Conservation (phyloP, 1,140 invertebrate genomes). For the Condylostylus longicornis region DNA sequence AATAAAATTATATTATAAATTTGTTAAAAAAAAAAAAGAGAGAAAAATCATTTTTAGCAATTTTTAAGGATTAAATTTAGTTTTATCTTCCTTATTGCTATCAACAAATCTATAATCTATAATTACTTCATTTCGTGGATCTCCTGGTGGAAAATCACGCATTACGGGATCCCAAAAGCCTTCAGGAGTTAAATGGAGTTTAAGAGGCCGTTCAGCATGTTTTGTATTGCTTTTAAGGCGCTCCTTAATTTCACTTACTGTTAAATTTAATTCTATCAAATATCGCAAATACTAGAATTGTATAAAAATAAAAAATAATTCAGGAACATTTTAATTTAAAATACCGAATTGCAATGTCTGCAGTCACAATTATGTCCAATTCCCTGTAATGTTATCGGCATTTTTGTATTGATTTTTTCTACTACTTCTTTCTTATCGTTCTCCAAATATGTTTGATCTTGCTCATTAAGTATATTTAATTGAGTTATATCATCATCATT, state of each 20-base stretch:
- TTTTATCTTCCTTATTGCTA: too few relatives aligned
- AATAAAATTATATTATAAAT: neutral
- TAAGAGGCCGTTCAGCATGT: neutral
- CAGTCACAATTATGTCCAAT: too few relatives aligned
- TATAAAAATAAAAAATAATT: neutral
- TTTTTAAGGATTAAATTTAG: neutral
- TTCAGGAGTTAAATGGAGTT: constrained; percentile 12
- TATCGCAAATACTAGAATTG: neutral
- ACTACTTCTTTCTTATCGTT: too few relatives aligned
- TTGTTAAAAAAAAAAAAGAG: neutral
- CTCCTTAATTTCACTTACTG: neutral
- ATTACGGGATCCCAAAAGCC: constrained; percentile 28
- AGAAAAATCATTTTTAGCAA: neutral
- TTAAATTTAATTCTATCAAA: neutral
- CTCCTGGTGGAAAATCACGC: constrained; percentile 16
- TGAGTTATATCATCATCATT: too few relatives aligned
- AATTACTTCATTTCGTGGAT: constrained; percentile 22
- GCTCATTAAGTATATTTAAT: too few relatives aligned
- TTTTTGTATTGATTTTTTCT: too few relatives aligned
- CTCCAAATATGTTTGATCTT: too few relatives aligned
- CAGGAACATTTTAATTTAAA: too few relatives aligned
- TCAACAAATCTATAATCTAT: constrained; percentile 17
- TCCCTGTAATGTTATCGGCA: too few relatives aligned
- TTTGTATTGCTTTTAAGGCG: neutral
- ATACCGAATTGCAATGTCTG: too few relatives aligned